These are phyloP conservation scores for Podocnemis expansa DNA, from an alignment of 2,113 vertebrate genomes.

Conservation along the genomic window DNA sequence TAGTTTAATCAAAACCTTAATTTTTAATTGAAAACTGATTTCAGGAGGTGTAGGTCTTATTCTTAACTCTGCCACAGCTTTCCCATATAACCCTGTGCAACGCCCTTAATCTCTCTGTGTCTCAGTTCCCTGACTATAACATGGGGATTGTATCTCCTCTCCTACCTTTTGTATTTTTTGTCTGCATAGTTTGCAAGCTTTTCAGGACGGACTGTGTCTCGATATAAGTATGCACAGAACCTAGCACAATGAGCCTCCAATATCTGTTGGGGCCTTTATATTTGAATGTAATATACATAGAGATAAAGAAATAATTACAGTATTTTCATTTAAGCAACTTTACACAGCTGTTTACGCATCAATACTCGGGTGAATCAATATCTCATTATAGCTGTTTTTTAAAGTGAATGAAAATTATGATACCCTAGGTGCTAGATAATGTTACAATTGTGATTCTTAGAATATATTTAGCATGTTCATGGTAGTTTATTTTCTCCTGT, in stretches of 20 bases:
- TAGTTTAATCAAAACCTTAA: not conserved
- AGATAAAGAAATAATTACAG: not conserved
- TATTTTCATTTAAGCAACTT: not conserved
- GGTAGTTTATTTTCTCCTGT: not conserved
- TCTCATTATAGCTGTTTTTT: not conserved
- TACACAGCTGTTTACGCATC: not conserved
- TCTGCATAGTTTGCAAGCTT: not conserved
- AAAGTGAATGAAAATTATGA: not conserved
- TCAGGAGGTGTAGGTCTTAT: not conserved
- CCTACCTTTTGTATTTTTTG: not conserved
- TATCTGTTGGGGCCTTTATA: not conserved
- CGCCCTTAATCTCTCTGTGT: not conserved
- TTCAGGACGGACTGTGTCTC: not conserved
- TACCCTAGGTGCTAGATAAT: rapidly evolving
- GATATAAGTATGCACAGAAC: not conserved
- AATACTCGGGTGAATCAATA: not conserved
- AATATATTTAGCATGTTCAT: rapidly evolving
- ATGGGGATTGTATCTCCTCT: not conserved
- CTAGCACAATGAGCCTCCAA: not conserved
- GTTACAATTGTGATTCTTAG: not conserved
- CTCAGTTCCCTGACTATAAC: not conserved
- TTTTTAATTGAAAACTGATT: rapidly evolving
- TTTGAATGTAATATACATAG: not conserved
- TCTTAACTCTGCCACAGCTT: not conserved
- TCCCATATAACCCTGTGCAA: not conserved